Base-by-base conservation (phyloP, 2,797 vertebrate genomes). In the Crenichthys baileyi region DNA sequence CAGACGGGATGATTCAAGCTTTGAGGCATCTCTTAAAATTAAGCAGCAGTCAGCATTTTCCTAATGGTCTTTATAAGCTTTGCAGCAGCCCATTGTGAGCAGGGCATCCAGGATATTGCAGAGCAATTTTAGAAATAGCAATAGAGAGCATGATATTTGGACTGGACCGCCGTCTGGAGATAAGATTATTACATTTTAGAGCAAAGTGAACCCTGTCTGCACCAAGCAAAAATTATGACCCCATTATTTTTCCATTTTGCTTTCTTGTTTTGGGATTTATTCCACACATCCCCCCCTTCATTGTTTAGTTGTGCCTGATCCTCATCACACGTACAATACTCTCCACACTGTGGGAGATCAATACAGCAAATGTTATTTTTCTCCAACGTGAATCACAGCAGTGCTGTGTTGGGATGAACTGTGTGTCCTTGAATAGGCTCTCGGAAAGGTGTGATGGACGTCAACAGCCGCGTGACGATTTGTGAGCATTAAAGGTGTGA, bases 401-500 rank as follows among this genome's bases (percentile, higher is more conserved):
- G 29, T 11, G 24, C 71, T 68, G 72, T 73, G 76, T 73, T 78
- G 65, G 41, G 72, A 61, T 24, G 58, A 4, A 5, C 67, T 67
- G 53, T 26, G 16, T 36, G 83, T 88, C 89, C 85, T 90, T 87
- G 80, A 89, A 8, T 73, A 12, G 5, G 67, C 70, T 75, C 51
- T 46, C 55, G 53, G 78, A 87, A 67, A 87, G 78, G 85, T 83
- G 83, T 73, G 80, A 87, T 83, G 75, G 58, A 79, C 67, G 77
- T 7, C 50, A 76, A 51, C 75, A 63, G 75, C 31, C 65, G 61
- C 46, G 73, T 73, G 87, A 87, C 65, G 78, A 76, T 86, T 88
- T 86, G 80, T 82, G 63, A 71, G 80, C 76, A 84, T 79, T 88
- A 90, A 90, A 89, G 84, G 93, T 89, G 88, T 80, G 82, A 88